Conservation (phyloP, 2,113 vertebrate species). For the Mastomys coucha region DNA sequence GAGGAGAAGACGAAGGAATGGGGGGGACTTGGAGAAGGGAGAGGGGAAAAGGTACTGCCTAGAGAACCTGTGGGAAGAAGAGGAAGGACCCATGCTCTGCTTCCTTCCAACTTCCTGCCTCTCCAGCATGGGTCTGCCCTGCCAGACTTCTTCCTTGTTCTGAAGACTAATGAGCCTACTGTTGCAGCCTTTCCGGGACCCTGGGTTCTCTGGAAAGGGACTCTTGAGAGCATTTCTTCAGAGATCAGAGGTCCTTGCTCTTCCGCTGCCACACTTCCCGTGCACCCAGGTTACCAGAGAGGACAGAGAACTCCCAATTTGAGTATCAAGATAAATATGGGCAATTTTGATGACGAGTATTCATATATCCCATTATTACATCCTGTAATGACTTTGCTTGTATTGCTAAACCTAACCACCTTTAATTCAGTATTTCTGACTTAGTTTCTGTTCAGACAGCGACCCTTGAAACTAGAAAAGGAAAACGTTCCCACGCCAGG, state of each 20-base stretch:
- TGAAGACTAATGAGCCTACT: too few species aligned
- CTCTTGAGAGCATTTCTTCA: background rate
- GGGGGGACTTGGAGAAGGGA: too few species aligned
- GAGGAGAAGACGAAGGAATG: too few species aligned
- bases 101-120: background rate
- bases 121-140: background rate
- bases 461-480: slow-evolving; percentile 5
- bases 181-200: background rate
- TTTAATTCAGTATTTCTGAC: slow-evolving; percentile 11
- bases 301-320: background rate
- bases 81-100: rapidly evolving
- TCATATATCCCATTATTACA: too few species aligned
- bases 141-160: background rate
- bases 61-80: background rate
- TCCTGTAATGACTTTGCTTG: background rate
- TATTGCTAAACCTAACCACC: slow-evolving; percentile 31
- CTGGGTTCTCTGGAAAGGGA: background rate
- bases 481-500: background rate
- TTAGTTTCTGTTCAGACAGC: slow-evolving; percentile 39
- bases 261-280: background rate
- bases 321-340: background rate
- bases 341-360: background rate
- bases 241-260: background rate
- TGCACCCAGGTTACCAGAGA: background rate
- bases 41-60: background rate